These are phyloP conservation scores for Cuniculus paca DNA, from an alignment of 2,797 vertebrate genomes.

Conservation along the genomic window DNA sequence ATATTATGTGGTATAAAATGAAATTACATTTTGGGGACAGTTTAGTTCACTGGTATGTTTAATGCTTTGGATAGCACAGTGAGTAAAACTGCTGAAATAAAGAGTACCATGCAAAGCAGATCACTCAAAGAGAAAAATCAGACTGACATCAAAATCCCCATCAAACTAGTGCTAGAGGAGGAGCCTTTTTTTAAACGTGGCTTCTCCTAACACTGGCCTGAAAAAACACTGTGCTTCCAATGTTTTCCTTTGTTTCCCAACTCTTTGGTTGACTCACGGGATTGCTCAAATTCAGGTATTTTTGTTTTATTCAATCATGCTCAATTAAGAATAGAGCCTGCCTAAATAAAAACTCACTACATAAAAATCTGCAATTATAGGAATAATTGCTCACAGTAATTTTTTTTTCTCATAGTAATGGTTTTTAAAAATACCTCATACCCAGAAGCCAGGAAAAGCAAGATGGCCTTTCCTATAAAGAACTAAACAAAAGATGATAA, in stretches of 20 bases:
- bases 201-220: constrained; percentile 44
- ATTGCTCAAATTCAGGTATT: constrained; percentile 65
- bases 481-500: constrained; percentile 66
- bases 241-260: constrained; percentile 74
- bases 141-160: constrained; percentile 69
- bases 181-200: not conserved
- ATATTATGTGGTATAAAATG: constrained; percentile 78
- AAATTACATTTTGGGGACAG: constrained; percentile 80
- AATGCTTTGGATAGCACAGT: constrained; percentile 72
- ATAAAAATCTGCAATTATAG: constrained; percentile 70
- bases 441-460: constrained; percentile 62
- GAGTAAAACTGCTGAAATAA: constrained; percentile 77
- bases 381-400: constrained; percentile 68
- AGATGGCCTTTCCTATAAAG: constrained; percentile 53
- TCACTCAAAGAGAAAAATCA: constrained; percentile 74
- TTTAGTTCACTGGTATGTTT: constrained; percentile 79
- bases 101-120: constrained; percentile 70
- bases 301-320: constrained; percentile 71
- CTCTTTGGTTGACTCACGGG: constrained; percentile 68
- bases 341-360: constrained; percentile 70
- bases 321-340: constrained; percentile 67
- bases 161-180: constrained; percentile 20
- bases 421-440: constrained; percentile 65
- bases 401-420: constrained; percentile 39
- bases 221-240: constrained; percentile 57